Conservation (phyloP, 2,888 invertebrate species). For the Amphipoea oculea region DNA sequence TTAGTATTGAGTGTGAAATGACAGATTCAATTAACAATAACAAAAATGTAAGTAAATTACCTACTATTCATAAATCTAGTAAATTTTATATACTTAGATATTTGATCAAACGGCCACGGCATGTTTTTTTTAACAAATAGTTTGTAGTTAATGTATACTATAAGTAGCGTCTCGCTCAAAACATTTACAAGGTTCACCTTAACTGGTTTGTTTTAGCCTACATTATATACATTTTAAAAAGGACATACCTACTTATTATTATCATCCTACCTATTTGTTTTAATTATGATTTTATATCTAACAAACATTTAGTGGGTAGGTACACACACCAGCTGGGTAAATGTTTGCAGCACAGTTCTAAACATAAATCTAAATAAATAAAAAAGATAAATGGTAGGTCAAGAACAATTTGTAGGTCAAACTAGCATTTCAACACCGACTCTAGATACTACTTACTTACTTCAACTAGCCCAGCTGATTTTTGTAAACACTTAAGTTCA, state of each 20-base stretch:
- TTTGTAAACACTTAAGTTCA: slow-evolving; percentile 30
- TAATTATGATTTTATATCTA: neutral
- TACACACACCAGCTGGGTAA: slow-evolving; percentile 8
- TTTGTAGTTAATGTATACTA: neutral
- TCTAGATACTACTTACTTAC: slow-evolving; percentile 19
- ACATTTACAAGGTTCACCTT: neutral
- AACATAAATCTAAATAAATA: slow-evolving; percentile 5
- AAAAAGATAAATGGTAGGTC: slow-evolving; percentile 58
- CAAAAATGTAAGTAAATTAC: neutral
- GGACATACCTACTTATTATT: neutral
- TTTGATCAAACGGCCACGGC: neutral
- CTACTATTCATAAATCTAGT: neutral
- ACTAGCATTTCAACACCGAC: slow-evolving; percentile 39
- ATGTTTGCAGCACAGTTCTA: neutral
- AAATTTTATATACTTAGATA: neutral
- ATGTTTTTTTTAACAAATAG: neutral
- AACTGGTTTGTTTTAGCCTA: neutral
- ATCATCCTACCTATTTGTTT: neutral
- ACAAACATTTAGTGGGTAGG: neutral
- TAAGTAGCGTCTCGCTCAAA: neutral
- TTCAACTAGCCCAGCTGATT: slow-evolving; percentile 32
- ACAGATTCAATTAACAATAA: neutral
- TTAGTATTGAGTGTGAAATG: neutral
- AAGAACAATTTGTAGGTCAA: slow-evolving; percentile 72
- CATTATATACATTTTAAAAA: neutral